These are phyloP conservation scores for Anagyrus pseudococci DNA, from an alignment of 2,888 invertebrate species.

Conservation along the genomic window DNA sequence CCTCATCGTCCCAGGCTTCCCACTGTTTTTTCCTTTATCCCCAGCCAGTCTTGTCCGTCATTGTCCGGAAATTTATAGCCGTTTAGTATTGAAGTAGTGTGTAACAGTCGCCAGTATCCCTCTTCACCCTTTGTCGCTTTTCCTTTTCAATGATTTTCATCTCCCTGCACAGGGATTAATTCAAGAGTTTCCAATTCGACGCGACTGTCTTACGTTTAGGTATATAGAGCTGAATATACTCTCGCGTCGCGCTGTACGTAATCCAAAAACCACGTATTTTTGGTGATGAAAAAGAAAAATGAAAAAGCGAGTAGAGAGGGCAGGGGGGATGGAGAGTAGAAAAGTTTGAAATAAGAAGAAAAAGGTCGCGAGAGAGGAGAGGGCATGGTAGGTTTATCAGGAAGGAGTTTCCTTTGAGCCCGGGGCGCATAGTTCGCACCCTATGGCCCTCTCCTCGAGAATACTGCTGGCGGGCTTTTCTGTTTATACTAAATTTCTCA, in stretches of 20 bases:
- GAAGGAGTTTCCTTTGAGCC: slow-evolving; percentile 3
- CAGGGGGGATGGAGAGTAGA: too few relatives aligned
- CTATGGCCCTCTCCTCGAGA: not conserved
- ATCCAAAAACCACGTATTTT: not conserved
- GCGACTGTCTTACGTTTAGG: not conserved
- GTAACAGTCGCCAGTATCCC: slow-evolving; percentile 4
- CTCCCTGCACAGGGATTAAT: slow-evolving; percentile 34
- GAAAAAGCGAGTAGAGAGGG: not conserved
- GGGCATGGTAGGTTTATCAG: slow-evolving; percentile 19
- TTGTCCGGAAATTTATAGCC: slow-evolving; percentile 38
- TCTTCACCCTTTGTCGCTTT: slow-evolving; percentile 23
- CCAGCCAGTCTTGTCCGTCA: slow-evolving; percentile 10
- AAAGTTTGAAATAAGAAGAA: too few relatives aligned
- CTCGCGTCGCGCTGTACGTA: not conserved
- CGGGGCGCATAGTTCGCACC: not conserved
- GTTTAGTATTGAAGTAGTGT: slow-evolving; percentile 33
- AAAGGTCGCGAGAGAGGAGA: not conserved
- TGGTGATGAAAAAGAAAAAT: not conserved
- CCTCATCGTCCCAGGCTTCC: slow-evolving; percentile 12
- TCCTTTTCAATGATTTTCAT: slow-evolving; percentile 13
- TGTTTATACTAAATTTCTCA: slow-evolving; percentile 35
- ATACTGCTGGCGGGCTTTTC: slow-evolving; percentile 1
- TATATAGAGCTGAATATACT: not conserved
- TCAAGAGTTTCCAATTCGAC: slow-evolving; percentile 38
- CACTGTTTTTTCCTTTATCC: slow-evolving; percentile 20